Evolutionary conservation across 2,888 invertebrate species (phyloP).

Genomic region (Drosophila pseudotakahashii): DNA sequence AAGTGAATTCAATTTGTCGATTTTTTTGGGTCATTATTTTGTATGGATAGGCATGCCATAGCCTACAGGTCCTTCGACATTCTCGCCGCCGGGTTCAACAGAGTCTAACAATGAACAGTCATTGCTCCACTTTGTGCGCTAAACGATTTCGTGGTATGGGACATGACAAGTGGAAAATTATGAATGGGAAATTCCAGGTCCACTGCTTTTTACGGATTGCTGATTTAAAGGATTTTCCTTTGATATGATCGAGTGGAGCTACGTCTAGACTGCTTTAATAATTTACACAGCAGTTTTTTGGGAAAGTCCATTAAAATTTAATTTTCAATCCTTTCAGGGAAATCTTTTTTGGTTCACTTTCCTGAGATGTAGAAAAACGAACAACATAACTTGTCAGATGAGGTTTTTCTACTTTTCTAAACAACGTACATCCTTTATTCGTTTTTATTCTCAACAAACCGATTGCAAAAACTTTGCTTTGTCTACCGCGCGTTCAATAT

Average conservation of each 20-base stretch:
- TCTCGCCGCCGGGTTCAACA: slow-evolving; percentile 7
- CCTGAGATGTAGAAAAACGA: background rate
- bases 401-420: background rate
- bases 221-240: slow-evolving; percentile 4
- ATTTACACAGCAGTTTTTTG: too few species aligned
- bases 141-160: slow-evolving; percentile 15
- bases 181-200: slow-evolving; percentile 5
- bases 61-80: slow-evolving; percentile 17
- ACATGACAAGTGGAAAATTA: slow-evolving; percentile 32
- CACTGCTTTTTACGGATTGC: background rate
- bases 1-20: slow-evolving; percentile 64
- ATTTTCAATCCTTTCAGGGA: too few species aligned
- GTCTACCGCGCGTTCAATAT: slow-evolving; percentile 37
- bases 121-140: slow-evolving; percentile 25
- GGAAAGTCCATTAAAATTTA: too few species aligned
- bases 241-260: background rate
- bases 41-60: slow-evolving; percentile 32
- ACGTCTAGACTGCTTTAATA: slow-evolving; percentile 6
- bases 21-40: slow-evolving; percentile 36
- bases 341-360: background rate
- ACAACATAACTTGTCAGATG: background rate
- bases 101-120: slow-evolving; percentile 27
- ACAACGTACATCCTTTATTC: background rate
- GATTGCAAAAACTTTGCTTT: slow-evolving; percentile 17
- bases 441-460: background rate